Evolutionary conservation across 1,140 invertebrate genomes (phyloP), one percentile per base, ranked within the genome.

Genomic region (Lamellibrachia luymesi): DNA sequence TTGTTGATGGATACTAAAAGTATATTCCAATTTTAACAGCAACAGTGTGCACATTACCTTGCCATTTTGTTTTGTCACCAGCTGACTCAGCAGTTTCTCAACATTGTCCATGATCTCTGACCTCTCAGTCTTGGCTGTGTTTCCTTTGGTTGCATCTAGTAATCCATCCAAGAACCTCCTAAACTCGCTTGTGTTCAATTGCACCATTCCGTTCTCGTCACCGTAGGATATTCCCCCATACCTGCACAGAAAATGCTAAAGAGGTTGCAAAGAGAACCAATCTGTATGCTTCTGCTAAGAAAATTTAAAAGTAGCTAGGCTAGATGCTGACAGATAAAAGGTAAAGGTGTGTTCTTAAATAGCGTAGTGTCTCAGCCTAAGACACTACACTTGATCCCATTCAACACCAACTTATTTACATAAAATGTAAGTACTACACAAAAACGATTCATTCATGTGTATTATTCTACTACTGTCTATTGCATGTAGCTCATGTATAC

Each of bases 31-130:
- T 80, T 38, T 4, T 4, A 80, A 22, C 64, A 80, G 64, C 13
- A 10, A 80, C 64, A 80, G 38, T 38, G 38, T 10, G 17, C 25
- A 80, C 52, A 7, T 80, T 80, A 93, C 93, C 93, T 92, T 93
- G 56, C 51, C 92, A 92, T 92, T 93, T 52, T 93, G 5, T 51
- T 56, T 56, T 25, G 92, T 89, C 25, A 50, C 90, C 25, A 93
- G 80, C 5, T 27, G 90, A 49, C 17, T 38, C 25, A 93, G 52
- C 22, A 92, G 6, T 27, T 92, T 4, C 38, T 93, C 38, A 25
- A 93, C 38, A 90, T 90, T 49, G 25, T 91, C 49, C 50, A 89
- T 6, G 89, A 93, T 27, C 4, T 51, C 92, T 80, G 92, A 22
- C 64, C 5, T 22, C 2, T 17, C 4, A 80, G 64, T 22, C 13